Evolutionary conservation across 92 coral and sea anemone genomes (phyloP), one percentile per base, ranked within the genome.

Genomic region (Actinostola sp.): DNA sequence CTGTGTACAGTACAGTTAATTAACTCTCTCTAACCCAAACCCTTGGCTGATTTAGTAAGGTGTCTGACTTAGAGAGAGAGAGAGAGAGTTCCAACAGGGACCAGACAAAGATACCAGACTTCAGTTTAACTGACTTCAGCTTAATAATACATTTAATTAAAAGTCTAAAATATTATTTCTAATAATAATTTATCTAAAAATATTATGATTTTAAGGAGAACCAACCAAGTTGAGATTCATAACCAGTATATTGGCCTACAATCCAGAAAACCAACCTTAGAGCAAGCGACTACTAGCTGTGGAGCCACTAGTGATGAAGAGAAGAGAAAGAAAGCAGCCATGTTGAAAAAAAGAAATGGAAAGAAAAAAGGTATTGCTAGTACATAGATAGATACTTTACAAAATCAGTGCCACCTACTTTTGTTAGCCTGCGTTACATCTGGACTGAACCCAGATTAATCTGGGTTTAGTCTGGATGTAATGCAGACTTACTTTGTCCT

Each of bases 241-340:
- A 77, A 72, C 67, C 87, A 90, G 50, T 77, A 83, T 35, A 46
- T 63, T 51, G 89, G 88, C 28, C 63, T 75, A 15, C 86, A 83
- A 63, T 44, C 78, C 57, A 67, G 84, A 31, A 82, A 51, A 61
- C 10, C 41, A 35, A 24, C 61, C 8, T 19, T 81, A 66, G 66
- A 54, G 52, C 68, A 54, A 60, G 38, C 38, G 38, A 64, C 61
- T 19, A 73, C 85, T 32, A 76, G 85, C 25, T 58, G 73, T 27
- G 83, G 57, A 55, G 80, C 84, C 35, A 84, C 83, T 21, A 87
- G 88, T 80, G 97, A 90, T 53, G 92, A 90, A 43, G 97, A 90
- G 24, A 90, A 83, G 79, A 87, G 82, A 61, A 90, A 87, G 75
- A 87, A 80, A 79, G 62, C 28, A 17, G 11, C 59, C 3, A 51